Conservation (phyloP, 2,113 vertebrate genomes). For the Callocephalon fimbriatum region DNA sequence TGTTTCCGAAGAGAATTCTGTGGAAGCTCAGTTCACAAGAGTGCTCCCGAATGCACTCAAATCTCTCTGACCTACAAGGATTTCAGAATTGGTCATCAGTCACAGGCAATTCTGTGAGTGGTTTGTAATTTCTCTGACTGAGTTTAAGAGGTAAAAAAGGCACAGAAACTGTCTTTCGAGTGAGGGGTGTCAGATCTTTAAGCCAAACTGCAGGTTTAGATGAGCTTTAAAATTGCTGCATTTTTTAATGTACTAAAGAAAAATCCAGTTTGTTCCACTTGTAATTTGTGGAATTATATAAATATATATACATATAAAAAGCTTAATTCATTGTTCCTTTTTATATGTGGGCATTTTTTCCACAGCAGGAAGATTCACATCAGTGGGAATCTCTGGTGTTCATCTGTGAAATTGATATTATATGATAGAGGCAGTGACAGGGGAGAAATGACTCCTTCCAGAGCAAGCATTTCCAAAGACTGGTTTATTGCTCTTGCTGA, state of each 20-base stretch:
- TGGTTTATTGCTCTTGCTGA: background rate
- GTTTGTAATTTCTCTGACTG: constrained; percentile 13
- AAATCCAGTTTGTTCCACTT: background rate
- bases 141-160: background rate
- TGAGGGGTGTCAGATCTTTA: background rate
- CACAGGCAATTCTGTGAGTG: background rate
- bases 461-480: background rate
- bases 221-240: background rate
- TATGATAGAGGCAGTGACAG: background rate
- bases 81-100: background rate
- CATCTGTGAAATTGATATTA: background rate
- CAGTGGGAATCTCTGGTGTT: background rate
- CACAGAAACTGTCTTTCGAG: background rate
- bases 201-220: background rate
- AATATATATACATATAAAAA: background rate
- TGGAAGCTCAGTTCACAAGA: background rate
- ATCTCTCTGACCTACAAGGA: background rate
- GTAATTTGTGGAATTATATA: background rate
- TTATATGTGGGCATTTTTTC: background rate
- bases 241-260: background rate
- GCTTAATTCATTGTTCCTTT: background rate
- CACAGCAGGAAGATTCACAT: background rate
- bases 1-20: background rate
- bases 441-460: background rate
- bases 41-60: background rate